phyloP scores from a whole-genome alignment of 2,888 invertebrate genomes.

The Agrilus biguttatus region DNA sequence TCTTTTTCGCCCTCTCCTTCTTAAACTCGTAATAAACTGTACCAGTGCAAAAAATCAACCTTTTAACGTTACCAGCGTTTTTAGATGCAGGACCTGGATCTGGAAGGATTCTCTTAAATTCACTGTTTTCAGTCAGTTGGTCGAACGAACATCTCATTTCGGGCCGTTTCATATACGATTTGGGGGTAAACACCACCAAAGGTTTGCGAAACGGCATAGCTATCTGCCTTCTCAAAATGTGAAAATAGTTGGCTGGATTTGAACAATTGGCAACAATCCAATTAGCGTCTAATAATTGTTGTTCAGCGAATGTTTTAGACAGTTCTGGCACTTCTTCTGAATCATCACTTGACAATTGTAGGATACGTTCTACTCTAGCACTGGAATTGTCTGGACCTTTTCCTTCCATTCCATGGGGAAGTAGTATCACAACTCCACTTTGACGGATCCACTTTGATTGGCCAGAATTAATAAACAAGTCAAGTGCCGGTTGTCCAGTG shows the following conservation, averaged over 20 bases:
- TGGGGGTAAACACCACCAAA: constrained; percentile 92
- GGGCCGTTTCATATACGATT: constrained; percentile 89
- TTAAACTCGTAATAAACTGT: constrained; percentile 84
- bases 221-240: constrained; percentile 90
- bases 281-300: constrained; percentile 94
- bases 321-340: constrained; percentile 90
- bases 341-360: constrained; percentile 95
- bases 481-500: constrained; percentile 49
- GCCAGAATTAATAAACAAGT: constrained; percentile 48
- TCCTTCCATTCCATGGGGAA: constrained; percentile 77
- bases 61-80: constrained; percentile 56
- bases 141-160: constrained; percentile 90
- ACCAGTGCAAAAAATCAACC: constrained; percentile 78
- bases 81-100: constrained; percentile 55
- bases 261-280: constrained; percentile 95
- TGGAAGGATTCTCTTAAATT: constrained; percentile 66
- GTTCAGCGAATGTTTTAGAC: constrained; percentile 77
- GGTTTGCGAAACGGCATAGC: constrained; percentile 96
- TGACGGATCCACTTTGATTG: constrained; percentile 76
- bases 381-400: constrained; percentile 91
- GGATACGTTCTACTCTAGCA: constrained; percentile 76
- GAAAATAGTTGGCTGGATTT: constrained; percentile 93
- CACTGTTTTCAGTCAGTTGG: constrained; percentile 75
- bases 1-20: constrained; percentile 59
- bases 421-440: constrained; percentile 59